Conservation (phyloP, 2,113 vertebrate genomes). For the Colinus virginianus region DNA sequence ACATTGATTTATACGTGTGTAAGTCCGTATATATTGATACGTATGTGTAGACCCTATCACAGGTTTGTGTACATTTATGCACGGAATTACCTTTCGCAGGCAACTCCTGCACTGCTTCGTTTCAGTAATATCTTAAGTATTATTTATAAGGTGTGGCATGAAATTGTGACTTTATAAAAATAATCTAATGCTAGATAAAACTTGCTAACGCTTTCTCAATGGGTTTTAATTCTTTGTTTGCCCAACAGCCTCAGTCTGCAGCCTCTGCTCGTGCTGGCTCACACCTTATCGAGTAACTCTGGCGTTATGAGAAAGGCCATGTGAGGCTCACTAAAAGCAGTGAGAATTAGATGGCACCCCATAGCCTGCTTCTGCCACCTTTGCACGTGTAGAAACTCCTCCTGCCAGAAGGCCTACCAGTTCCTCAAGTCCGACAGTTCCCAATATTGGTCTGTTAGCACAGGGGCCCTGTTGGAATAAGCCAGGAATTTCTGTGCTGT, state of each 20-base stretch:
- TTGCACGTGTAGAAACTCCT: not conserved
- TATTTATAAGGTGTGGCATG: slow-evolving; percentile 27
- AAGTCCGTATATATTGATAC: not conserved
- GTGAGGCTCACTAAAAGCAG: not conserved
- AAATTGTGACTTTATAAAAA: slow-evolving; percentile 40
- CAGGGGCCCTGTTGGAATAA: not conserved
- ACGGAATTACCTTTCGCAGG: not conserved
- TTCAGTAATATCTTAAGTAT: not conserved
- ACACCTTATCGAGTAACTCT: not conserved
- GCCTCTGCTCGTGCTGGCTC: not conserved
- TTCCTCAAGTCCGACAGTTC: not conserved
- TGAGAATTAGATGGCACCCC: not conserved
- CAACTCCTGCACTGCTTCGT: not conserved
- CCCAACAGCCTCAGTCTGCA: not conserved
- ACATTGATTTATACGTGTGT: not conserved
- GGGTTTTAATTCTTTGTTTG: slow-evolving; percentile 16
- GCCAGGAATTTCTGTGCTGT: not conserved
- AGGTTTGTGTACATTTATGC: slow-evolving; percentile 36
- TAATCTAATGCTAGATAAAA: slow-evolving; percentile 3
- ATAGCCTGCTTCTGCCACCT: not conserved
- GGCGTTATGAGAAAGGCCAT: fast-evolving
- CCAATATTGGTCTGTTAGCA: not conserved
- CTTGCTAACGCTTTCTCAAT: not conserved
- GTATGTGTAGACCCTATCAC: not conserved
- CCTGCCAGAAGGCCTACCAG: not conserved